Evolutionary conservation across 1,140 invertebrate genomes (phyloP), one percentile per base, ranked within the genome.

Genomic region (Frieseomelitta varia): DNA sequence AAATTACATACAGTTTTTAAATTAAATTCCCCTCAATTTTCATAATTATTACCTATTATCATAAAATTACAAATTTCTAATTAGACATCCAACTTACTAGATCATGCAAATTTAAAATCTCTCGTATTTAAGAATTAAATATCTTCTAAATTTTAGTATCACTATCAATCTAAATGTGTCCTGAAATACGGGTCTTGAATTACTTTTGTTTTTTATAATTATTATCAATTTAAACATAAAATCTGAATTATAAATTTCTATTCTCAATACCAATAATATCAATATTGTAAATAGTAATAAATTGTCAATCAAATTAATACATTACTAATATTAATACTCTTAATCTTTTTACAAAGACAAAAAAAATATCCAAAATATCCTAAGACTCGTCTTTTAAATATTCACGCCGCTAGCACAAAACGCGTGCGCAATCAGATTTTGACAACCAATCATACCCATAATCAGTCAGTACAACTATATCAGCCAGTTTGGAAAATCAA

Each of bases 401-500:
- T 65, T 47, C 19, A 61, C 39, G 15, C 47, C 56, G 39, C 58
- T 73, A 21, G 14, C 1, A 12, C 0, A 11, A 72, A 12, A 55
- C 78, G 55, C 84, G 74, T 74, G 79, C 75, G 47, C 65, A 78
- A 10, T 34, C 65, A 34, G 65, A 30, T 75, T 80, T 84, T 56
- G 67, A 85, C 24, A 61, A 61, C 2, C 24, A 39, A 61, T 21
- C 17, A n/a, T 61, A 47, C 8, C 39, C 6, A 47, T 8, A 6
- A 47, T 47, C 39, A 21, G 17, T 34, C 27, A 34, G 17, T 51
- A 47, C 34, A 17, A 63, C 67, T 80, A 27, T 39, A 72, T 79
- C 69, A n/a, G 1, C 10, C 21, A 68, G 34, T 84, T 71, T 61
- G 34, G 72, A 86, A 89, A 88, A 89, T 89, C 88, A 88, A 89